A percentile compares a stretch with the other conserved stretches of the same genome.
Conservation (phyloP, 2,797 vertebrate genomes). For the Arnoldichthys spilopterus region DNA sequence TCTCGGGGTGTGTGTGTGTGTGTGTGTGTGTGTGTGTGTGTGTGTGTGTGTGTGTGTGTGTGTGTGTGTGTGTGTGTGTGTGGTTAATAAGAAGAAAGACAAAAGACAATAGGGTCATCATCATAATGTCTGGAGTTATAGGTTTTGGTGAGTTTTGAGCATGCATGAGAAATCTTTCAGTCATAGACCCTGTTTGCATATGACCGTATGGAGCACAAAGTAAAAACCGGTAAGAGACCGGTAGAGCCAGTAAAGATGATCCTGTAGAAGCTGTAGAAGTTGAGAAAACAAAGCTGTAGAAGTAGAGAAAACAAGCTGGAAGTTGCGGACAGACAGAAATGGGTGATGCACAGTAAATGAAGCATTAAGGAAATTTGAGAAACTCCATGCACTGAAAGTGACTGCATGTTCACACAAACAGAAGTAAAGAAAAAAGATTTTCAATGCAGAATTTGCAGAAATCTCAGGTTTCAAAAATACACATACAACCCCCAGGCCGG, state of each 20-base stretch:
- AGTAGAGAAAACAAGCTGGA: background rate
- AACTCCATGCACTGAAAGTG: too few relatives aligned
- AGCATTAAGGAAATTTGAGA: background rate
- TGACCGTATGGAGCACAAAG: background rate
- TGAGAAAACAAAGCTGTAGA: too few relatives aligned
- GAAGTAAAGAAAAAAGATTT: background rate
- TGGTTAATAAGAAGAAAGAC: slow-evolving; percentile 13
- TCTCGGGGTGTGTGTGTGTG: slow-evolving; percentile 32
- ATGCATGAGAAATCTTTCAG: background rate
- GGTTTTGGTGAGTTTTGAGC: background rate
- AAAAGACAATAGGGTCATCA: slow-evolving; percentile 54
- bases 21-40: slow-evolving; percentile 26
- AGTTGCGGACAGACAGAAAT: background rate
- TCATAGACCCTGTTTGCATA: background rate
- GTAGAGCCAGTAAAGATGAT: too few relatives aligned
- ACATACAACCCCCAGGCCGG: slow-evolving; percentile 16
- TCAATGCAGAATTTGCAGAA: background rate
- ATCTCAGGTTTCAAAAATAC: background rate
- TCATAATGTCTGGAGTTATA: slow-evolving; percentile 53
- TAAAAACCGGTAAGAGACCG: too few relatives aligned
- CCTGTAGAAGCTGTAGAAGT: too few relatives aligned
- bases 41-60: slow-evolving; percentile 32
- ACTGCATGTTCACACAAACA: background rate
- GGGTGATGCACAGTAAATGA: background rate
- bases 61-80: background rate